Percentiles rank a stretch among this genome's conserved stretches.
Conservation (phyloP, 2,888 invertebrate genomes). For the Eilema sororculum region DNA sequence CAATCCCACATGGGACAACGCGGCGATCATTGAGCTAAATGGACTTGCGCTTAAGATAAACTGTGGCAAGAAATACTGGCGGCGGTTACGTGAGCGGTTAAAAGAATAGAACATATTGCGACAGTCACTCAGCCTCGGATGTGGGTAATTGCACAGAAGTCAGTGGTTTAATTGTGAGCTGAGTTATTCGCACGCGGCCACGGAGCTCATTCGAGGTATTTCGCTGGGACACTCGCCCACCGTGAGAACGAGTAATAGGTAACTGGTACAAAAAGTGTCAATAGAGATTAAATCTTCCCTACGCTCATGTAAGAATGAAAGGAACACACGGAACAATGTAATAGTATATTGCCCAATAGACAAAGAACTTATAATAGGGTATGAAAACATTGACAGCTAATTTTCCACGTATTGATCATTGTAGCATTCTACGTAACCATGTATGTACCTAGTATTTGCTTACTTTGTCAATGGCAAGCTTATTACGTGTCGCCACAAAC, state of each 20-base stretch:
- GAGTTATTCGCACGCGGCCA: conserved; percentile 71
- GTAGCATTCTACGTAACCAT: conserved; percentile 38
- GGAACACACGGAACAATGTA: conserved; percentile 71
- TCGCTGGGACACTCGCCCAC: conserved; percentile 61
- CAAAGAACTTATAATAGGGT: conserved; percentile 49
- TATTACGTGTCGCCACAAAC: conserved; percentile 25
- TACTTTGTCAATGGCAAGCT: conserved; percentile 34
- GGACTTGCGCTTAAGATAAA: conserved; percentile 51
- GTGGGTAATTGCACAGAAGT: conserved; percentile 69
- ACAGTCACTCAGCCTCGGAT: conserved; percentile 76
- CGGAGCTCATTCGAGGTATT: conserved; percentile 13
- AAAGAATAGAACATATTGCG: conserved; percentile 78
- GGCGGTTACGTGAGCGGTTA: conserved; percentile 72
- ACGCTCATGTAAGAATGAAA: conserved; percentile 65
- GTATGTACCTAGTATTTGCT: conserved; percentile 15
- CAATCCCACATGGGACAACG: conserved; percentile 67
- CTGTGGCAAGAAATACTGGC: conserved; percentile 61
- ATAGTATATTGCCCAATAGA: conserved; percentile 72
- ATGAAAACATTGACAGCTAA: conserved; percentile 60
- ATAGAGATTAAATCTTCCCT: conserved; percentile 69
- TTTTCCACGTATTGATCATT: conserved; percentile 54
- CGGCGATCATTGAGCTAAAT: conserved; percentile 59
- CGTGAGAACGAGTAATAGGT: conserved; percentile 70
- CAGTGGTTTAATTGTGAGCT: conserved; percentile 63
- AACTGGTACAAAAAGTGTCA: conserved; percentile 66